phyloP scores from a whole-genome alignment of 2,888 invertebrate genomes.

The Stenodema calcarata region DNA sequence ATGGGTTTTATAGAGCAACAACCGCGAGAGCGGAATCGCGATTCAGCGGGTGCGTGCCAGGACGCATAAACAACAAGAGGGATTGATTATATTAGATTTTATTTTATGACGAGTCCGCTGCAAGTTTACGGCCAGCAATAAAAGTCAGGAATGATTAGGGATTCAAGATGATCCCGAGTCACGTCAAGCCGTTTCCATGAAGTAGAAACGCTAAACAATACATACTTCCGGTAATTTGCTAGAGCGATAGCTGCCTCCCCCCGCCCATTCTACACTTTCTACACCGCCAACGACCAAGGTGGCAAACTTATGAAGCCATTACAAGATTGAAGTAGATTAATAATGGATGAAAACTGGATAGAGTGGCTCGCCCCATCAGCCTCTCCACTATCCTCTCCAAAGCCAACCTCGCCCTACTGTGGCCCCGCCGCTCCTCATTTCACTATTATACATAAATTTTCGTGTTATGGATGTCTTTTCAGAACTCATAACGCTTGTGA shows the following conservation, averaged over 20 bases:
- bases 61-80: background rate
- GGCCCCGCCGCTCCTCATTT: background rate
- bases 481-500: conserved; percentile 7
- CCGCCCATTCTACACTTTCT: background rate
- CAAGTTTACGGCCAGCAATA: background rate
- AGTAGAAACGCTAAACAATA: conserved; percentile 8
- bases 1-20: background rate
- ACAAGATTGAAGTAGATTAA: conserved; percentile 38
- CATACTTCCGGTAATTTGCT: conserved; percentile 34
- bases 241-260: background rate
- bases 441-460: conserved; percentile 16
- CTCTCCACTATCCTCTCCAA: background rate
- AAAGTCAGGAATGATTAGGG: conserved; percentile 11
- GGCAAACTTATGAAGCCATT: conserved; percentile 40
- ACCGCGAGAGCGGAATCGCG: background rate
- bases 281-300: background rate
- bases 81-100: background rate
- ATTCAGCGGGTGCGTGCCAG: background rate
- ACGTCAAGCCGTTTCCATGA: conserved; percentile 6
- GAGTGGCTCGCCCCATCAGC: background rate
- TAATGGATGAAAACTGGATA: conserved; percentile 36
- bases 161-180: conserved; percentile 26
- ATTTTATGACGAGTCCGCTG: background rate
- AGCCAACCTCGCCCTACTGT: background rate
- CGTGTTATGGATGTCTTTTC: conserved; percentile 30